Conservation (phyloP, 1,140 invertebrate species). For the Tribolium madens region DNA sequence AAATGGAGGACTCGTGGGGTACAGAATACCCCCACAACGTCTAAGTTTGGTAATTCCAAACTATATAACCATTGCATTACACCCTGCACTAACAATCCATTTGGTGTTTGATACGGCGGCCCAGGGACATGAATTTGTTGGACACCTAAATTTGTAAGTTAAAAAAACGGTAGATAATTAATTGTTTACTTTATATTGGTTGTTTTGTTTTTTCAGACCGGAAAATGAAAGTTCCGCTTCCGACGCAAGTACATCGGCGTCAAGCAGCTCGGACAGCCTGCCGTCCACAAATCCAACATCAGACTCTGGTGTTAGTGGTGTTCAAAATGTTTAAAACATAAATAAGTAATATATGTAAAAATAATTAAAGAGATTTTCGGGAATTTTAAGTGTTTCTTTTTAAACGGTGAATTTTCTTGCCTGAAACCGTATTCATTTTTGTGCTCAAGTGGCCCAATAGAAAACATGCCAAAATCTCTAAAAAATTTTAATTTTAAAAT, state of each 20-base stretch:
- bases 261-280: too few species aligned
- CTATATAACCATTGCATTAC: background rate
- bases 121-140: background rate
- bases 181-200: constrained; percentile 4
- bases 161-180: constrained; percentile 7
- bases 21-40: background rate
- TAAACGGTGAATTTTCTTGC: constrained; percentile 1
- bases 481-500: constrained; percentile 16
- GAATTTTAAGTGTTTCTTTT: constrained; percentile 4
- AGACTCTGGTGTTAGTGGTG: too few species aligned
- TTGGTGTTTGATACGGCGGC: background rate
- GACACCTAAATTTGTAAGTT: constrained; percentile 1
- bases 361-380: background rate
- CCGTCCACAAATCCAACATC: too few species aligned
- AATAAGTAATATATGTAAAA: background rate
- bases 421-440: background rate
- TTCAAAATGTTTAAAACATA: background rate
- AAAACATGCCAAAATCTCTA: background rate
- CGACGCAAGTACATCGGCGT: too few species aligned
- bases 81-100: background rate
- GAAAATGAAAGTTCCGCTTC: background rate
- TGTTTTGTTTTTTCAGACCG: background rate
- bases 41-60: background rate
- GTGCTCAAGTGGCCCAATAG: too few species aligned
- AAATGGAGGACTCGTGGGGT: background rate